Conservation (phyloP, 2,113 vertebrate genomes). For the Chionomys nivalis region DNA sequence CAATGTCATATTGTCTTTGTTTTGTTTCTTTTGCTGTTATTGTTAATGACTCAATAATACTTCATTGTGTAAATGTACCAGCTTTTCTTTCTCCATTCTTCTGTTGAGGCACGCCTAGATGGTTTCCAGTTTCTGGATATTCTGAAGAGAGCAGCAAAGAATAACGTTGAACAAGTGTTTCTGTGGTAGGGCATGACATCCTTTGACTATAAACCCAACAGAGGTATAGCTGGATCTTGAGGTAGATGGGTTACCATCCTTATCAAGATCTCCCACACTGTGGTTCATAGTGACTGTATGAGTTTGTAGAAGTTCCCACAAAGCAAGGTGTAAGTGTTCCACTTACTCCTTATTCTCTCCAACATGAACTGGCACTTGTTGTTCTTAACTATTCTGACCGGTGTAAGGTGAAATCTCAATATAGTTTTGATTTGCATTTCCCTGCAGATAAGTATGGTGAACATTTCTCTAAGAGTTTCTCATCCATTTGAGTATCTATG, state of each 20-base stretch:
- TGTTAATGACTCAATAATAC: neutral
- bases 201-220: neutral
- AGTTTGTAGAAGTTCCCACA: neutral
- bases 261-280: neutral
- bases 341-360: neutral
- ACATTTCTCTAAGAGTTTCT: neutral
- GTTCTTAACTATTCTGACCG: neutral
- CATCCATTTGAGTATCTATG: neutral
- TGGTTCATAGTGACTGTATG: neutral
- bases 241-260: neutral
- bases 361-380: neutral
- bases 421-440: neutral
- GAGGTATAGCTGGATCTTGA: neutral
- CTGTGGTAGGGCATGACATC: too few species aligned
- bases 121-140: neutral
- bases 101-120: neutral
- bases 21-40: too few species aligned
- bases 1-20: neutral
- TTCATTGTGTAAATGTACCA: neutral
- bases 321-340: neutral
- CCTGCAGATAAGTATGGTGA: neutral
- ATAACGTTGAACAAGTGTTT: neutral
- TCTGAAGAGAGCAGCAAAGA: neutral
- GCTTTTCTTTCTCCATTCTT: neutral
- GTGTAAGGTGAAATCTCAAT: neutral